phyloP scores from a whole-genome alignment of 2,888 invertebrate species.

The Clusia tigrina region DNA sequence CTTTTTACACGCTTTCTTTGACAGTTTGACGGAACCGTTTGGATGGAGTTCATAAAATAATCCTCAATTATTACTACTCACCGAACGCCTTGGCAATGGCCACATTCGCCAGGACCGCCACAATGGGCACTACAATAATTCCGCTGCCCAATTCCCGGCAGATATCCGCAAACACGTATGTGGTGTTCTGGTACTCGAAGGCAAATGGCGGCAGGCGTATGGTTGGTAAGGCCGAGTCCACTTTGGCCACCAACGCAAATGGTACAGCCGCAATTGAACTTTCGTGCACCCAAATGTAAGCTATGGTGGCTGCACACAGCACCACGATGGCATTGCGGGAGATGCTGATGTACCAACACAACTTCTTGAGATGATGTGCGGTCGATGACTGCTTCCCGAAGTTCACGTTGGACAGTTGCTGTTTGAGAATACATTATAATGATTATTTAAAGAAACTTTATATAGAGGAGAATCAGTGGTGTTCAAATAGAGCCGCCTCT shows the following conservation, averaged over 20 bases:
- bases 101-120: conserved; percentile 85
- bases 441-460: no score
- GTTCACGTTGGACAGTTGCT: conserved; percentile 50
- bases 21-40: no score
- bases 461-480: no score
- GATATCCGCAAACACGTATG: conserved; percentile 73
- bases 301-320: conserved; percentile 69
- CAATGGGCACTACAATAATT: conserved; percentile 81
- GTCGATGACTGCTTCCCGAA: conserved; percentile 44
- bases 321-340: conserved; percentile 83
- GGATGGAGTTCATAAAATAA: no score
- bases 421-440: no score
- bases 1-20: no score
- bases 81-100: conserved; percentile 95
- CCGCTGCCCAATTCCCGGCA: conserved; percentile 77
- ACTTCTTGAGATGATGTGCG: conserved; percentile 65
- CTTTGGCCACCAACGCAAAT: conserved; percentile 72
- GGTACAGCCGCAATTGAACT: conserved; percentile 66
- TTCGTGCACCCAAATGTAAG: conserved; percentile 65
- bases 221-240: conserved; percentile 75
- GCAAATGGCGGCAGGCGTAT: conserved; percentile 75
- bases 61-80: no score
- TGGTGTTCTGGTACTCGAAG: conserved; percentile 67
- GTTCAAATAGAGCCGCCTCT: no score
- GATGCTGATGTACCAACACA: conserved; percentile 78